Evolutionary conservation across 2,113 vertebrate species (phyloP).

Genomic region (Chionis minor): DNA sequence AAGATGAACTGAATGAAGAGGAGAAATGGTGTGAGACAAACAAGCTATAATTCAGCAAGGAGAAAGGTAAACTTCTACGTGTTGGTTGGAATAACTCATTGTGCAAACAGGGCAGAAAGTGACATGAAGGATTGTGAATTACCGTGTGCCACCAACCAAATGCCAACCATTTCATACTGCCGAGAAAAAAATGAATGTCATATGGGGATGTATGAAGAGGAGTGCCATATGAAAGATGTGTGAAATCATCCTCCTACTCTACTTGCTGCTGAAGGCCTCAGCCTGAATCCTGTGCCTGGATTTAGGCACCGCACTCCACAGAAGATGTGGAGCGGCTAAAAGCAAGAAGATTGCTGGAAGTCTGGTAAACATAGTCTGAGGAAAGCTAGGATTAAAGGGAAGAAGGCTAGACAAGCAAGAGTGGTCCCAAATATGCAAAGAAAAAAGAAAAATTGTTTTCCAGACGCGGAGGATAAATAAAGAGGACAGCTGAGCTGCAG

Average conservation of each 20-base stretch:
- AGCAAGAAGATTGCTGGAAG: neutral
- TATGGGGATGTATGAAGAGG: constrained; percentile 44
- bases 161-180: constrained; percentile 11
- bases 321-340: neutral
- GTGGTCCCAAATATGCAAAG: neutral
- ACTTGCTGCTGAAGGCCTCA: constrained; percentile 15
- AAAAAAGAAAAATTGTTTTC: neutral
- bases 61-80: neutral
- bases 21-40: neutral
- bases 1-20: neutral
- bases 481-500: neutral
- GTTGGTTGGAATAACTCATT: neutral
- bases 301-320: neutral
- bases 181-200: constrained; percentile 34
- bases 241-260: constrained; percentile 56
- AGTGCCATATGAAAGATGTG: constrained; percentile 50
- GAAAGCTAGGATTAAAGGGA: neutral
- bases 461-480: neutral
- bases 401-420: neutral
- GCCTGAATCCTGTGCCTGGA: neutral
- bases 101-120: neutral
- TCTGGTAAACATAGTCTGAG: neutral
- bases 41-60: neutral
- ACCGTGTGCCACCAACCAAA: constrained; percentile 17
- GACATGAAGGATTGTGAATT: neutral